These are phyloP conservation scores for Polypedilum vanderplanki DNA, from an alignment of 1,140 invertebrate species.

Conservation along the genomic window DNA sequence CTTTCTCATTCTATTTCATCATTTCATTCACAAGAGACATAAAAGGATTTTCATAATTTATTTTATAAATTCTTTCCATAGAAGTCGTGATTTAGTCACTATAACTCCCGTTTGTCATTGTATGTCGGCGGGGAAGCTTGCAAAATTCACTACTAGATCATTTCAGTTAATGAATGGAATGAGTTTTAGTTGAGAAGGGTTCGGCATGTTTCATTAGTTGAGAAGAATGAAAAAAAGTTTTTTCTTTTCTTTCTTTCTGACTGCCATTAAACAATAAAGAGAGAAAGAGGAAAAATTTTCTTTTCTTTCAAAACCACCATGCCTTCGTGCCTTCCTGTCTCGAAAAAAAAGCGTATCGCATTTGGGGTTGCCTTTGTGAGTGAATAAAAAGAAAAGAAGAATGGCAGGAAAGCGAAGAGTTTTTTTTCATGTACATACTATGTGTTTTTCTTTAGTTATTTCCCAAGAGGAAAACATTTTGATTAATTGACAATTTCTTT, in stretches of 20 bases:
- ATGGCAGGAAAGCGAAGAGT: background rate
- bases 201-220: constrained; percentile 5
- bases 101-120: background rate
- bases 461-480: no score
- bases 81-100: background rate
- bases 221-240: background rate
- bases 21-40: background rate
- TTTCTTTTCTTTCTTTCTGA: background rate
- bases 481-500: no score
- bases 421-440: no score
- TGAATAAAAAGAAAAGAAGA: background rate
- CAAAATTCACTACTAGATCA: background rate
- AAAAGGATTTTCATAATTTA: background rate
- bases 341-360: background rate
- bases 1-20: background rate
- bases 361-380: constrained; percentile 1
- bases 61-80: background rate
- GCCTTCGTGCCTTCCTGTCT: constrained; percentile 15
- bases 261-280: background rate
- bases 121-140: background rate
- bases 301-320: background rate
- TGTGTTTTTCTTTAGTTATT: no score
- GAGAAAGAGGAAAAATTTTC: background rate
- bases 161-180: background rate
- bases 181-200: constrained; percentile 4